phyloP scores from a whole-genome alignment of 2,888 invertebrate species.

The Metallyticus violacea region DNA sequence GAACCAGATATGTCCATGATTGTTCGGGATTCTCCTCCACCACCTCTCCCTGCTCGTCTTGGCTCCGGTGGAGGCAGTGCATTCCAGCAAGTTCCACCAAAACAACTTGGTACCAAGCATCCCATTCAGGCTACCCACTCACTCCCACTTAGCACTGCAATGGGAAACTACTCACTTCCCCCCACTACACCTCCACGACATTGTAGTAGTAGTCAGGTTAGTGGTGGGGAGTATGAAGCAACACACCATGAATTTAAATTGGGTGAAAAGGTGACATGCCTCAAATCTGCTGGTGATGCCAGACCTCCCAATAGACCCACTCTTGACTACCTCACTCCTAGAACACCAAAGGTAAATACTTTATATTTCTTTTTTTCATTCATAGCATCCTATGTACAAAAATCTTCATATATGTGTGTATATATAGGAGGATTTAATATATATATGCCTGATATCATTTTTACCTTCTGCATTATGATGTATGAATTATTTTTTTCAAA shows the following conservation, averaged over 20 bases:
- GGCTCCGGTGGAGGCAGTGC: slow-evolving; percentile 37
- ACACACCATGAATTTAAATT: slow-evolving; percentile 48
- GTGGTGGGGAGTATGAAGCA: slow-evolving; percentile 30
- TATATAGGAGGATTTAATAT: too few species aligned
- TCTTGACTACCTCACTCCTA: slow-evolving; percentile 49
- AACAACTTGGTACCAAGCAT: slow-evolving; percentile 12
- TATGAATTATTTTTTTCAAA: too few species aligned
- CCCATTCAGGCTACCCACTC: slow-evolving; percentile 47
- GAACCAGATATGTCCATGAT: slow-evolving; percentile 33
- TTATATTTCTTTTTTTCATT: not conserved
- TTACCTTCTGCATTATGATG: too few species aligned
- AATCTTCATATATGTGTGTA: not conserved
- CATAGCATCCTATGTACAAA: not conserved
- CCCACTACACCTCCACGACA: slow-evolving; percentile 35
- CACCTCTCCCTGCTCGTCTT: slow-evolving; percentile 53
- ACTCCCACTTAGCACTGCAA: slow-evolving; percentile 46
- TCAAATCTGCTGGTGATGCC: slow-evolving; percentile 45
- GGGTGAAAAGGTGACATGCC: slow-evolving; percentile 49
- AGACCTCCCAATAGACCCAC: slow-evolving; percentile 49
- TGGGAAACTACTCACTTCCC: slow-evolving; percentile 43
- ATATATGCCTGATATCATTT: too few species aligned
- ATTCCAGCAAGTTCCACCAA: slow-evolving; percentile 34
- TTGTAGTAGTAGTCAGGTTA: not conserved
- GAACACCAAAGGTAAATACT: slow-evolving; percentile 41
- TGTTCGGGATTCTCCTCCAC: slow-evolving; percentile 44